A percentile compares a stretch with the other conserved stretches of the same genome.
These are phyloP conservation scores for Orientallactaga bullata DNA, from an alignment of 2,113 vertebrate genomes.

Conservation along the genomic window DNA sequence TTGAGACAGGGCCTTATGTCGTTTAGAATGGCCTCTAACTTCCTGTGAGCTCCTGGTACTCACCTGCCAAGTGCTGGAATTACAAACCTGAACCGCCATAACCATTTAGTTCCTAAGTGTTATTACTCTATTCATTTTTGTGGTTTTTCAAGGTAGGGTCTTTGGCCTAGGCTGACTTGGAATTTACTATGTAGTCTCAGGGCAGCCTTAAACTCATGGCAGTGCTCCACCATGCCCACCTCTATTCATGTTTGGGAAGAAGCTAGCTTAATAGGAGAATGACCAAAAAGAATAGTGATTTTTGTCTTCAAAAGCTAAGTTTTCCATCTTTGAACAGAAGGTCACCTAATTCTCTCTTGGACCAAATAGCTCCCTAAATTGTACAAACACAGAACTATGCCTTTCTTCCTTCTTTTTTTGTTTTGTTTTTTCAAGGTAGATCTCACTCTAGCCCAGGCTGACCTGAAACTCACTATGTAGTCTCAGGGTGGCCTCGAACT, in stretches of 20 bases:
- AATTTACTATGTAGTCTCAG: too few relatives aligned
- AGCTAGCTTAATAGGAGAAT: conserved; percentile 43
- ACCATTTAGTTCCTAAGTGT: conserved; percentile 30
- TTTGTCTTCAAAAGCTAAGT: conserved; percentile 7
- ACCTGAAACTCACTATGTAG: not conserved
- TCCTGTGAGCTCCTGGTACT: too few relatives aligned
- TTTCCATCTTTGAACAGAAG: not conserved
- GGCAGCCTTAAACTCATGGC: too few relatives aligned
- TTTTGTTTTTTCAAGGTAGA: not conserved
- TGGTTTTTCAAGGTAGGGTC: too few relatives aligned
- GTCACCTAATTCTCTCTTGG: not conserved
- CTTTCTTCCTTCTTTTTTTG: not conserved
- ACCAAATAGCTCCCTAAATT: not conserved
- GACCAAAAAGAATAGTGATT: not conserved
- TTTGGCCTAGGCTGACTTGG: too few relatives aligned
- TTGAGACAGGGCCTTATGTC: too few relatives aligned
- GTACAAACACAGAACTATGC: not conserved
- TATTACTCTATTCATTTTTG: not conserved
- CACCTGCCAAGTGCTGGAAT: too few relatives aligned
- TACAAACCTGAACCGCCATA: too few relatives aligned
- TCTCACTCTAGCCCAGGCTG: not conserved
- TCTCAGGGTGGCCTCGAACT: too few relatives aligned
- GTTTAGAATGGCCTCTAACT: too few relatives aligned
- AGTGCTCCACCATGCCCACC: too few relatives aligned
- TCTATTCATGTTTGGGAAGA: conserved; percentile 37